A percentile compares a stretch with the other conserved stretches of the same genome.
These are phyloP conservation scores for Prenolepis imparis DNA, from an alignment of 2,888 invertebrate genomes.

Conservation along the genomic window DNA sequence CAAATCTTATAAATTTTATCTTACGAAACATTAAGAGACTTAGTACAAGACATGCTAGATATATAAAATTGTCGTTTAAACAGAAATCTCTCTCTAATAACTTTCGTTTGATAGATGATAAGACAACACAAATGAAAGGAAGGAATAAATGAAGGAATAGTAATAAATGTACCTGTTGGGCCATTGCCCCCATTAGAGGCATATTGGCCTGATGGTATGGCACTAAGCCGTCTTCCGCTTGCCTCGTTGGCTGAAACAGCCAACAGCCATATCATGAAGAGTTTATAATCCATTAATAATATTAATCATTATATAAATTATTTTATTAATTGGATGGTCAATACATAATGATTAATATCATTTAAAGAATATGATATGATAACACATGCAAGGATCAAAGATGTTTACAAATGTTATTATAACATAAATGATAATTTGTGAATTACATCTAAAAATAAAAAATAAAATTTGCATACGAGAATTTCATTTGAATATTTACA, in stretches of 20 bases:
- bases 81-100: background rate
- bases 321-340: background rate
- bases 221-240: conserved; percentile 88
- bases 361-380: conserved; percentile 80
- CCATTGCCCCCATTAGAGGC: conserved; percentile 89
- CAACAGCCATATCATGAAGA: conserved; percentile 84
- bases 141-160: conserved; percentile 75
- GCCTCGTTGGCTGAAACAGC: conserved; percentile 87
- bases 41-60: background rate
- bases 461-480: background rate
- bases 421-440: conserved; percentile 13
- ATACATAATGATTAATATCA: conserved; percentile 22
- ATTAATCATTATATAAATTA: conserved; percentile 76
- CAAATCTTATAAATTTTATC: conserved; percentile 1
- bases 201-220: conserved; percentile 88
- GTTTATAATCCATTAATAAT: conserved; percentile 63
- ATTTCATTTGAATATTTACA: background rate
- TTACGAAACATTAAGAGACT: background rate
- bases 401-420: conserved; percentile 58
- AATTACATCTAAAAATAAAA: conserved; percentile 20
- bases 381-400: conserved; percentile 75
- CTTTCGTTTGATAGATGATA: conserved; percentile 60
- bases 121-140: conserved; percentile 82
- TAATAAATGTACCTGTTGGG: conserved; percentile 85
- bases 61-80: conserved; percentile 17